These are phyloP conservation scores for Pseudomyrmex dendroicus DNA, from an alignment of 1,140 invertebrate genomes.

Conservation along the genomic window DNA sequence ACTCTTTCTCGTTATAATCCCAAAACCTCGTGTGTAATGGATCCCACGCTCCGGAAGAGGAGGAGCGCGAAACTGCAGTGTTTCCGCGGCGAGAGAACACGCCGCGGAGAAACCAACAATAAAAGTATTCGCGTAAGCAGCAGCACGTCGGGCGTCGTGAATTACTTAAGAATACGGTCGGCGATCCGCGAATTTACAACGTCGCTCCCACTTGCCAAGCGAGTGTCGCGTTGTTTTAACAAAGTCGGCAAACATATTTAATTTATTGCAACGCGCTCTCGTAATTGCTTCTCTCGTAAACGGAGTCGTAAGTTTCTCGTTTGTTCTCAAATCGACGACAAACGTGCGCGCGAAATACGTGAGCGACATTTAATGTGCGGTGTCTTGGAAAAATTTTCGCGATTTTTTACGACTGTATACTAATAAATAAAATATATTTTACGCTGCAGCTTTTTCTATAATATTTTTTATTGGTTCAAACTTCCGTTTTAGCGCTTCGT, in stretches of 20 bases:
- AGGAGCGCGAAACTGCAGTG: constrained; percentile 25
- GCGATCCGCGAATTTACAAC: constrained; percentile 68
- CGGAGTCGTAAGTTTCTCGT: constrained; percentile 37
- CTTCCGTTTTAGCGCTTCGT: too few species aligned
- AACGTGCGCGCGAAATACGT: constrained; percentile 32
- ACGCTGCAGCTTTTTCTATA: too few species aligned
- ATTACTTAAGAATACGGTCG: constrained; percentile 70
- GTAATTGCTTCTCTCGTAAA: constrained; percentile 49
- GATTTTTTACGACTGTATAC: not conserved
- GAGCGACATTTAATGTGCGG: constrained; percentile 13
- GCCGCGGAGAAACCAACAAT: constrained; percentile 45
- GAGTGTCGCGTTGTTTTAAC: constrained; percentile 44
- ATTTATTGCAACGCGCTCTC: constrained; percentile 39
- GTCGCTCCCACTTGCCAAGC: constrained; percentile 4
- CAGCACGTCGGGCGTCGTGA: constrained; percentile 53
- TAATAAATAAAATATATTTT: too few species aligned
- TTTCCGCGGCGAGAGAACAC: not conserved
- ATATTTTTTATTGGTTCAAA: too few species aligned
- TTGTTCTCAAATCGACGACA: constrained; percentile 45
- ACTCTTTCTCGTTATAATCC: not conserved
- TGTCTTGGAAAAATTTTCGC: constrained; percentile 18
- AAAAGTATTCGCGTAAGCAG: constrained; percentile 57
- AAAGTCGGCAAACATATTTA: constrained; percentile 54
- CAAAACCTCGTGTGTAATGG: not conserved
- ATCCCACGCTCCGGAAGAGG: not conserved